Evolutionary conservation across 2,113 vertebrate species (phyloP).

Genomic region (Ploceus nigricollis): DNA sequence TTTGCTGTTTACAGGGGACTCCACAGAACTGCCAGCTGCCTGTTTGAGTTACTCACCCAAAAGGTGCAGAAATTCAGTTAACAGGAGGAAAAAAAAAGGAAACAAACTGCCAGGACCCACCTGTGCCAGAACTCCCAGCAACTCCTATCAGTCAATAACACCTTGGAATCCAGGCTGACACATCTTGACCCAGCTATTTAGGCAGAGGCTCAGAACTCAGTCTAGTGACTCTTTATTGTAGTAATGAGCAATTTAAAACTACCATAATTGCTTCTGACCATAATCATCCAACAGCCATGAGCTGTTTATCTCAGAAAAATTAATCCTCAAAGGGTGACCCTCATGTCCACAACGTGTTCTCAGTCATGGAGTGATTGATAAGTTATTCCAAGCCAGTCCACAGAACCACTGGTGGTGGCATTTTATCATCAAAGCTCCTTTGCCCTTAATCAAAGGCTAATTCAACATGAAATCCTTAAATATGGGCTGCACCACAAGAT

Average conservation of each 20-base stretch:
- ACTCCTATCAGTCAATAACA: background rate
- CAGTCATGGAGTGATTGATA: background rate
- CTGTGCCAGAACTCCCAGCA: background rate
- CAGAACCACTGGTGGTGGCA: background rate
- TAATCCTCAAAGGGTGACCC: slow-evolving; percentile 19
- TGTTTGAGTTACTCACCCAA: background rate
- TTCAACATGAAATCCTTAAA: slow-evolving; percentile 33
- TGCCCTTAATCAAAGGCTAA: slow-evolving; percentile 56
- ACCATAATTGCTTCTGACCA: background rate
- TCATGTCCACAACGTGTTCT: background rate
- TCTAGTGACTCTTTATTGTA: background rate
- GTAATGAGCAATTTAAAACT: background rate
- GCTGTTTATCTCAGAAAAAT: slow-evolving; percentile 10
- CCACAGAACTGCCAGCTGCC: background rate
- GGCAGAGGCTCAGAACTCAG: background rate
- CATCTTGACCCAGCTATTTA: background rate
- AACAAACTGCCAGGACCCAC: background rate
- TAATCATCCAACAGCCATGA: background rate
- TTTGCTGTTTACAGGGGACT: background rate
- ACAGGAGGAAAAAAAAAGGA: background rate
- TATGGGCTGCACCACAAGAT: background rate
- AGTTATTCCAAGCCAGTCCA: background rate
- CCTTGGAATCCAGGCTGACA: background rate
- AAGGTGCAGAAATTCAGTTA: background rate
- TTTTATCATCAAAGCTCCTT: slow-evolving; percentile 43